Evolutionary conservation across 2,113 vertebrate species (phyloP), one percentile per base, ranked within the genome.

Genomic region (Prinia subflava): DNA sequence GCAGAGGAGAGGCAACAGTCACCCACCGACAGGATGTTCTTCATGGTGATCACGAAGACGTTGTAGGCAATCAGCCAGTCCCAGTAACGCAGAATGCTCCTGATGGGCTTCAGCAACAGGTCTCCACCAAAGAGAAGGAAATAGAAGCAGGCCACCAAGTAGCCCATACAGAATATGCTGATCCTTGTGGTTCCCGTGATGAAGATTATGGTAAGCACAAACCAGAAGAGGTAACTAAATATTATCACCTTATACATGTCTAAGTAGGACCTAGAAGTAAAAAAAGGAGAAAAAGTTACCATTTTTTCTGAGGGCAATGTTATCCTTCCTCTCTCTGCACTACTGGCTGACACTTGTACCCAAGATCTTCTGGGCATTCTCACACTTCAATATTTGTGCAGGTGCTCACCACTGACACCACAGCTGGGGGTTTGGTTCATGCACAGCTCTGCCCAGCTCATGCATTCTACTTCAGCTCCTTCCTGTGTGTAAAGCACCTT

Each of bases 151-250:
- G 99, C 99, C 92, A 99, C 98, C 95, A 99, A 97, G 97, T 99
- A 99, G 25, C 99, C 99, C 99, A 99, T 99, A 63, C 99, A 99
- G 97, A 99, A 99, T 95, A 99, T 97, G 92, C 99, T 99, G 98
- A 99, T 99, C 39, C 99, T 98, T 1, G 99, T 99, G 13, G 99
- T 99, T 27, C 99, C 99, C 7, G 99, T 99, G 95, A 99, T 99
- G 98, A 99, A 99, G 98, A 99, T 99, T 97, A 99, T 99, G 39
- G 99, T 99, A 87, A 99, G 99, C 84, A 99, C 99, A 41, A 99
- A 99, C 99, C 99, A 99, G 98, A 99, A 99, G 90, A 99, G 98
- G 96, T 99, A 99, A 98, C 99, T 99, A 95, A 99, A 99, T 97
- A 98, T 98, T 92, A 99, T 98, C 92, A 99, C 99, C 96, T 99